Evolutionary conservation across 2,888 invertebrate genomes (phyloP).

Genomic region (Apodemia duryi): DNA sequence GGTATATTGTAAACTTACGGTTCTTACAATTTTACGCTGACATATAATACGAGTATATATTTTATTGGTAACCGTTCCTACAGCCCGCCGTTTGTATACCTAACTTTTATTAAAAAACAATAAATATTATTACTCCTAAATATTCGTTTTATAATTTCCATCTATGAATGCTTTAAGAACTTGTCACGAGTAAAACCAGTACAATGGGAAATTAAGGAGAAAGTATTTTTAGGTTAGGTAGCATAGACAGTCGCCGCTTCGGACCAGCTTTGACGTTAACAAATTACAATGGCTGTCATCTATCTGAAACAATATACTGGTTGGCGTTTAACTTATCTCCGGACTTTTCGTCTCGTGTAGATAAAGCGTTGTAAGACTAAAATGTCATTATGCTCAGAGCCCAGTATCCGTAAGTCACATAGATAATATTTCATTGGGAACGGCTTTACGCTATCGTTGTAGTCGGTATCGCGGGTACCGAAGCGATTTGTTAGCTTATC

Average conservation of each 20-base stretch:
- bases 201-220: constrained; percentile 41
- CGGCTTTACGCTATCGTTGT: constrained; percentile 53
- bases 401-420: constrained; percentile 54
- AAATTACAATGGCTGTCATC: constrained; percentile 74
- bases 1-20: no score
- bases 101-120: not conserved
- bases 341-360: constrained; percentile 72
- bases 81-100: no score
- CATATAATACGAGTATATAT: no score
- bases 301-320: constrained; percentile 76
- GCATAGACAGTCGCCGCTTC: constrained; percentile 45
- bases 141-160: not conserved
- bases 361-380: constrained; percentile 77
- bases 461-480: constrained; percentile 59
- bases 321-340: constrained; percentile 76
- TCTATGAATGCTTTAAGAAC: constrained; percentile 1
- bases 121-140: not conserved
- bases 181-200: constrained; percentile 14
- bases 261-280: constrained; percentile 64
- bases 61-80: no score
- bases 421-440: constrained; percentile 67
- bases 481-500: constrained; percentile 74
- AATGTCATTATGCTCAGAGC: constrained; percentile 73
- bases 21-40: no score
- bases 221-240: constrained; percentile 65